Base-by-base conservation (phyloP, 2,888 invertebrate species). In the Epinotia ramella region DNA sequence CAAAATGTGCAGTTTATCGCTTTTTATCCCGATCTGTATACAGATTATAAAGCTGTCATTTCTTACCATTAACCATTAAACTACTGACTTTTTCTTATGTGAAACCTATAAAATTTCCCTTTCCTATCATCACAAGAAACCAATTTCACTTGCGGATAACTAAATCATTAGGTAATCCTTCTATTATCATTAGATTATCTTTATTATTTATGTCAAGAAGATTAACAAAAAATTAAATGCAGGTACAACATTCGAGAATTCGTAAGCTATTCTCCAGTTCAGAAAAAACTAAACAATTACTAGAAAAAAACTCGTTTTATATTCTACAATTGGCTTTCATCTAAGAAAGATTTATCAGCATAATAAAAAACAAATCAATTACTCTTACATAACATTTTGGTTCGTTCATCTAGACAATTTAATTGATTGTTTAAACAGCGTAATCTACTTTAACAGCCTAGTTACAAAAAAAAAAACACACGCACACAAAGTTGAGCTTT, bases 241-340 rank as follows among this genome's bases (percentile, higher is more conserved):
- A 95, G 95, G 95, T 95, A 95, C 95, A 94, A 93, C 91, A 94
- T 94, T 94, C 94, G 94, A 95, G 94, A 93, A 94, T 92, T 88
- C 87, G 87, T 89, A 91, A 76, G 77, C 76, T 77, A 91, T 93
- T 94, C 91, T 94, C 92, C 90, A 91, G 89, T 91, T 89, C 84
- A 84, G 83, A 86, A 91, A 91, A 88, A 92, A 92, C 89, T 92
- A 93, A 92, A 93, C 90, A 89, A 91, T 90, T 90, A 91, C 91
- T 90, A 92, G 88, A 88, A 88, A 89, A 91, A 91, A 88, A 86
- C 86, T 86, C 84, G 87, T 88, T 87, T 85, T 82, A 83, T 86
- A 84, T 33, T n/a, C 28, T 53, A 53, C 66, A 66, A 28, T 7
- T 24, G n/a, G 2, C 16, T 49, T 49, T 24, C 49, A 49, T 9